Evolutionary conservation across 2,113 vertebrate genomes (phyloP).

Genomic region (Silurus meridionalis): DNA sequence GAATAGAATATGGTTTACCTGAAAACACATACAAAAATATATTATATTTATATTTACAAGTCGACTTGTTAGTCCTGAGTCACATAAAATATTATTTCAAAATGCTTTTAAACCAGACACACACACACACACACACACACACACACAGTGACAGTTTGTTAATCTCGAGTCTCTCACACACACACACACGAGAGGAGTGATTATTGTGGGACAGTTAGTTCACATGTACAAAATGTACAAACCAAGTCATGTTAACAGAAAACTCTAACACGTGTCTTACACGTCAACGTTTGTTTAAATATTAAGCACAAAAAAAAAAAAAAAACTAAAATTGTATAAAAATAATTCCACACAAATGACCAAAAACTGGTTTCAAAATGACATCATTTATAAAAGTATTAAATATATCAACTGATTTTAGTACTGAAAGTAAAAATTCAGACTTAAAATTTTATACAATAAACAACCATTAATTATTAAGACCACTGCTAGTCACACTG

Average conservation of each 20-base stretch:
- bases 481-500: background rate
- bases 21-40: constrained; percentile 39
- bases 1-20: constrained; percentile 81
- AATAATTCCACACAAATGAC: background rate
- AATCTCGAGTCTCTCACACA: too few relatives aligned
- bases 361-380: background rate
- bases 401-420: too few relatives aligned
- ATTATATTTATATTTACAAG: too few relatives aligned
- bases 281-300: background rate
- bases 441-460: background rate
- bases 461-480: background rate
- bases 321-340: background rate
- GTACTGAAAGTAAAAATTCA: too few relatives aligned
- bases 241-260: background rate
- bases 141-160: too few relatives aligned
- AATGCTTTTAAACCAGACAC: too few relatives aligned
- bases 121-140: too few relatives aligned
- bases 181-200: too few relatives aligned
- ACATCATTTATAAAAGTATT: too few relatives aligned
- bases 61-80: too few relatives aligned
- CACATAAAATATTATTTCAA: too few relatives aligned
- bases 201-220: background rate
- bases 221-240: background rate
- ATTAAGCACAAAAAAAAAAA: background rate
- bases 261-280: background rate